phyloP scores from a whole-genome alignment of 2,888 invertebrate genomes.

The Lithosia quadra region DNA sequence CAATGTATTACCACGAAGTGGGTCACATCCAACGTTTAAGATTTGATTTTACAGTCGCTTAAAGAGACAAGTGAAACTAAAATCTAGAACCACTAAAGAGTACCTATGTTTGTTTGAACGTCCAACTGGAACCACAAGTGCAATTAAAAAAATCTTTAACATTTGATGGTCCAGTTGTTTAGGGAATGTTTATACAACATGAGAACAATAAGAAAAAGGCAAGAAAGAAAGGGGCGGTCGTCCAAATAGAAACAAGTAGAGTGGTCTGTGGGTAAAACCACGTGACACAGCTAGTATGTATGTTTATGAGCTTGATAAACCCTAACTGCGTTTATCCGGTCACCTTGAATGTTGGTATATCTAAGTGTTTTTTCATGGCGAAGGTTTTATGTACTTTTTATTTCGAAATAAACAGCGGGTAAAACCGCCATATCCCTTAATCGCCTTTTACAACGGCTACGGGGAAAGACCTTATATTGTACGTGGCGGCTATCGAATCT shows the following conservation, averaged over 20 bases:
- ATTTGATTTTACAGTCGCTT: no score
- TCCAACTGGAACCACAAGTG: background rate
- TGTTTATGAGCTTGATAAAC: background rate
- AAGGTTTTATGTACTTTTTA: conserved; percentile 1
- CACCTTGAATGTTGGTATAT: background rate
- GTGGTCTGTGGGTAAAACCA: background rate
- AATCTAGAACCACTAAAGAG: no score
- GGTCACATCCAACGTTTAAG: no score
- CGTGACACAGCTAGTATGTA: background rate
- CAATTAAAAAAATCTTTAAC: background rate
- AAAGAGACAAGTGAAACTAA: no score
- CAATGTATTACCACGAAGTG: no score
- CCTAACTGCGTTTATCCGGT: background rate
- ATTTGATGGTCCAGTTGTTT: background rate
- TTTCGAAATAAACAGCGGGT: conserved; percentile 1
- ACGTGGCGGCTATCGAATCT: no score
- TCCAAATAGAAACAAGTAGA: background rate
- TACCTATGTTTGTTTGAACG: no score
- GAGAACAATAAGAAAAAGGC: background rate
- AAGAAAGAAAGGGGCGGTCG: background rate
- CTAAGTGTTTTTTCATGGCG: background rate
- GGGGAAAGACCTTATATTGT: background rate
- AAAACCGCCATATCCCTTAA: background rate
- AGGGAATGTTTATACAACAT: background rate
- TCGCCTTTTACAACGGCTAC: background rate